Evolutionary conservation across 2,113 vertebrate genomes (phyloP).

Genomic region (Ptyas mucosa): DNA sequence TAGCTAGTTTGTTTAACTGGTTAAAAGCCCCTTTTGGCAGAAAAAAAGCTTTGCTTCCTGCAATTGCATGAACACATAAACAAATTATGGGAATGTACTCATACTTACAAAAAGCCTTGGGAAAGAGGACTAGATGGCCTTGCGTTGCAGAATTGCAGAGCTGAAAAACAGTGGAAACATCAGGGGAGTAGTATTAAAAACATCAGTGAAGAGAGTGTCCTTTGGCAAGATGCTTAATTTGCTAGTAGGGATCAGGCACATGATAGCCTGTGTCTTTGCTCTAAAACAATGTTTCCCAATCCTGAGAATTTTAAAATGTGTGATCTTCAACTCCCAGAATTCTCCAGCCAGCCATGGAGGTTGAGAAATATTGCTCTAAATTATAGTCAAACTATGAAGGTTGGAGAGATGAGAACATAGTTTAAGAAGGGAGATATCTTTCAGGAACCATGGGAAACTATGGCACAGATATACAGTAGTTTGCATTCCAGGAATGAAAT

Average conservation of each 20-base stretch:
- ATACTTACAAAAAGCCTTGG: neutral
- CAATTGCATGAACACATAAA: neutral
- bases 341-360: neutral
- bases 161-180: neutral
- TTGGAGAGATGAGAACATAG: neutral
- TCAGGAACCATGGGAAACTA: neutral
- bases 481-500: neutral
- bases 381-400: neutral
- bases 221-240: neutral
- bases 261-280: neutral
- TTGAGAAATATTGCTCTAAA: neutral
- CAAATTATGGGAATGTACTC: neutral
- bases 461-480: neutral
- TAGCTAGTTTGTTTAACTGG: neutral
- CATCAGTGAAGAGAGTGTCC: neutral
- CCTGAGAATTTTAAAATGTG: neutral
- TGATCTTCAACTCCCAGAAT: neutral
- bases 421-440: neutral
- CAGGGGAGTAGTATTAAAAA: neutral
- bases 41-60: neutral
- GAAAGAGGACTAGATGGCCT: neutral
- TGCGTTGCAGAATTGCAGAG: neutral
- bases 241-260: neutral
- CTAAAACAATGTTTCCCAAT: neutral
- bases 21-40: neutral